phyloP scores from a whole-genome alignment of 2,113 vertebrate species.

The Cyrtonyx montezumae region DNA sequence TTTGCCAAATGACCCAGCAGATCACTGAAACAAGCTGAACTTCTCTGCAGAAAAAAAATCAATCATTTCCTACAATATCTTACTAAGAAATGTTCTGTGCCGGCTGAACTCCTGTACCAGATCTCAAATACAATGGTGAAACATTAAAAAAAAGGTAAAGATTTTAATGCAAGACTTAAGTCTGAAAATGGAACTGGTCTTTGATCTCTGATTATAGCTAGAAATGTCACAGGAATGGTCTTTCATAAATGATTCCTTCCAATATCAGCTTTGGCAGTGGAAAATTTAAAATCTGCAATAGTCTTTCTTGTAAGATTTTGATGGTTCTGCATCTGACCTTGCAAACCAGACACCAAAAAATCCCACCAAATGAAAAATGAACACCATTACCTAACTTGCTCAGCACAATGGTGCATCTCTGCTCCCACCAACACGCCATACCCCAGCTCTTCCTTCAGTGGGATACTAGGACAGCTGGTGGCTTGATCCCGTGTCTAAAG shows the following conservation, averaged over 20 bases:
- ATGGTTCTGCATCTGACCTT: background rate
- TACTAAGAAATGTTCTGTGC: background rate
- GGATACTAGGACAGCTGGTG: background rate
- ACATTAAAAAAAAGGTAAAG: background rate
- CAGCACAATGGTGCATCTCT: background rate
- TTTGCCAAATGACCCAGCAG: conserved; percentile 29
- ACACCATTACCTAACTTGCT: too few relatives aligned
- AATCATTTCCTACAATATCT: background rate
- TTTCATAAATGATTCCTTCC: background rate
- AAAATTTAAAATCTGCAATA: background rate
- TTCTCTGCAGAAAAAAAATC: background rate
- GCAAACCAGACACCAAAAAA: background rate
- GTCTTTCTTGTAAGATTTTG: fast-evolving
- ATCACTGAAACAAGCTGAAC: conserved; percentile 5
- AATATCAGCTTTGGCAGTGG: background rate
- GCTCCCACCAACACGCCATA: too few relatives aligned
- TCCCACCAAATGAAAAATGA: background rate
- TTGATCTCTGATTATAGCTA: background rate
- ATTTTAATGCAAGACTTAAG: background rate
- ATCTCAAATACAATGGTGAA: background rate
- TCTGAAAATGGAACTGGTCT: background rate
- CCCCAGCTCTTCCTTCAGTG: fast-evolving
- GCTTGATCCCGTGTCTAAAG: background rate
- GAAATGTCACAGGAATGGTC: background rate
- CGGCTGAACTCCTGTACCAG: background rate